Evolutionary conservation across 2,113 vertebrate species (phyloP).

Genomic region (Epinephelus cyanopodus): DNA sequence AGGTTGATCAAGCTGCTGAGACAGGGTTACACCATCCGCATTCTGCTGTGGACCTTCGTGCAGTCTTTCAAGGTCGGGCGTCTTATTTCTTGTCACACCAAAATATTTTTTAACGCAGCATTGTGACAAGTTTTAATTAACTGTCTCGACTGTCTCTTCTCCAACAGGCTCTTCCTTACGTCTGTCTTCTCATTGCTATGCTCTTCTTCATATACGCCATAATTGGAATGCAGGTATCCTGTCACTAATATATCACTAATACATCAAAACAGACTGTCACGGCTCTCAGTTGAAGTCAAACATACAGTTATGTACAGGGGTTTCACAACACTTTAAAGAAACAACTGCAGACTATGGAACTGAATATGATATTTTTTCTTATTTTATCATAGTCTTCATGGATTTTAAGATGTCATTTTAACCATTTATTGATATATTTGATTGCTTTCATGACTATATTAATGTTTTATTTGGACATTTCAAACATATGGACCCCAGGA

Average conservation of each 20-base stretch:
- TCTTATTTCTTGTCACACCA: background rate
- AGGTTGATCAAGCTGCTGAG: constrained; percentile 97
- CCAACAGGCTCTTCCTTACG: constrained; percentile 94
- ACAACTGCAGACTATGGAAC: background rate
- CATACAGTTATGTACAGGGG: background rate
- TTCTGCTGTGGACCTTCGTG: constrained; percentile 98
- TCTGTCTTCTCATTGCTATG: constrained; percentile 98
- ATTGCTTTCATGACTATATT: background rate
- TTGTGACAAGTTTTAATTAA: background rate
- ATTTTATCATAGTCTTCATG: no score
- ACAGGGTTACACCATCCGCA: constrained; percentile 98
- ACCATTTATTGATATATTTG: no score
- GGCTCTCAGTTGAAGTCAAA: background rate
- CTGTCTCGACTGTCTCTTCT: constrained; percentile 27
- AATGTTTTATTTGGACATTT: background rate
- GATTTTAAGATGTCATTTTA: background rate
- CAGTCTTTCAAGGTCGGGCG: constrained; percentile 96
- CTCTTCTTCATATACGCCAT: constrained; percentile 99
- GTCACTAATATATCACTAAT: background rate
- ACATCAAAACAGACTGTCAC: background rate
- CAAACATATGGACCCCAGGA: background rate
- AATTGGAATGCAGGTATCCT: constrained; percentile 97
- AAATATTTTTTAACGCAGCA: background rate
- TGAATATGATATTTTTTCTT: background rate
- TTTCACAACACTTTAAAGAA: background rate